Percentiles rank a stretch among this genome's conserved stretches.
Conservation (phyloP, 2,797 vertebrate species). For the Arnoldichthys spilopterus region DNA sequence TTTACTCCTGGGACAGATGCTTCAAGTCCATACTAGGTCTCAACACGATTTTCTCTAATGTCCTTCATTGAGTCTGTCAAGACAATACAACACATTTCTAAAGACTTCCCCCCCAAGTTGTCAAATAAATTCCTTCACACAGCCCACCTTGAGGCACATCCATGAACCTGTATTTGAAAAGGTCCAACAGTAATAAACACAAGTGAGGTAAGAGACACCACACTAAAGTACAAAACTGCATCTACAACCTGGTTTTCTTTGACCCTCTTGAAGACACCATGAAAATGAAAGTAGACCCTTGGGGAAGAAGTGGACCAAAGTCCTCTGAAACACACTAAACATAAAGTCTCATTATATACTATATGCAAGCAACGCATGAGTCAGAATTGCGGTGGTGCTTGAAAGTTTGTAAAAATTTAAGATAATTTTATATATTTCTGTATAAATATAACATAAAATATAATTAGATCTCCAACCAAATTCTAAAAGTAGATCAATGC, state of each 20-base stretch:
- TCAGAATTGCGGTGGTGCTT: too few relatives aligned
- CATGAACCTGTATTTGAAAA: not conserved
- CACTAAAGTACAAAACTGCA: not conserved
- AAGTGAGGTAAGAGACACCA: not conserved
- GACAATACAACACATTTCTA: conserved; percentile 1
- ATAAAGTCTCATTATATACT: too few relatives aligned
- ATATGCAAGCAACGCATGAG: too few relatives aligned
- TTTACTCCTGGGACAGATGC: conserved; percentile 29
- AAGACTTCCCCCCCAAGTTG: not conserved
- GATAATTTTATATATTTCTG: too few relatives aligned
- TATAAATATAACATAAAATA: too few relatives aligned
- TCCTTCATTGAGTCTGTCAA: conserved; percentile 9
- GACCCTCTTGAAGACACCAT: not conserved
- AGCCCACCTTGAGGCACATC: not conserved
- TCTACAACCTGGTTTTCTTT: not conserved
- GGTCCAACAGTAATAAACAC: not conserved
- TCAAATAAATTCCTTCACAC: conserved; percentile 22
- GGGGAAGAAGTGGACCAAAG: too few relatives aligned
- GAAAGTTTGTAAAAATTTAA: too few relatives aligned
- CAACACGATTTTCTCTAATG: conserved; percentile 48
- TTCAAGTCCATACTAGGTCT: conserved; percentile 55
- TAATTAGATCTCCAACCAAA: too few relatives aligned
- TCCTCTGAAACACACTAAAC: too few relatives aligned
- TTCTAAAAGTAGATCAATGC: too few relatives aligned
- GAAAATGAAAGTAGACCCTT: too few relatives aligned